Evolutionary conservation across 2,888 invertebrate genomes (phyloP), one percentile per base, ranked within the genome.

Genomic region (Acholoe squamosa): DNA sequence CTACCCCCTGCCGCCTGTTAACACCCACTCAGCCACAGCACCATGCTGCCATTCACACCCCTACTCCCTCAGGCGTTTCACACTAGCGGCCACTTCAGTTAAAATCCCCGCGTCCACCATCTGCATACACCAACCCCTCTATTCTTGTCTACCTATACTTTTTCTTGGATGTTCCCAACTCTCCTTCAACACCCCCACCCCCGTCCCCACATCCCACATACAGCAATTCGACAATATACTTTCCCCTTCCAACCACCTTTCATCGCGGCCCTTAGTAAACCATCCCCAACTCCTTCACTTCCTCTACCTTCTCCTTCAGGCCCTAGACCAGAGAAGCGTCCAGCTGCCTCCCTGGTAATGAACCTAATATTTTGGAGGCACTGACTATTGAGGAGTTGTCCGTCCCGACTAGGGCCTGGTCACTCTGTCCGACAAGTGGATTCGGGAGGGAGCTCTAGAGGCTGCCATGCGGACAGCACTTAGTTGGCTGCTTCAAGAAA

Each of bases 361-460:
- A n/a, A 61, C 61, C 61, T 61, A 61, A 61, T 61, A 61, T 61
- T 61, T 61, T 61, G 61, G n/a, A n/a, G 61, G 7, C 22, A 61
- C 61, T 61, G 61, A n/a, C 61, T 19, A n/a, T 61, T 61, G 22
- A 61, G 3, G 61, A 61, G 61, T 61, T 61, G 3, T 61, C 61
- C 61, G 1, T n/a, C n/a, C 61, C 19, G 19, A 61, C 61, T 61
- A n/a, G 19, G 19, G 61, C 3, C 22, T 61, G 61, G 61, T 61
- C 61, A 61, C 61, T 61, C 61, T n/a, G n/a, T n/a, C 19, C 61
- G 61, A 61, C 61, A 61, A 61, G 61, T 61, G 61, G 22, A 61
- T 19, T n/a, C 61, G 1, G 19, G 61, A 43, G 43, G 43, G 10
- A 43, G 43, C 43, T 43, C 43, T 43, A 43, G 43, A 43, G 43